These are phyloP conservation scores for Podarcis siculus DNA, from an alignment of 2,797 vertebrate species.

Conservation along the genomic window DNA sequence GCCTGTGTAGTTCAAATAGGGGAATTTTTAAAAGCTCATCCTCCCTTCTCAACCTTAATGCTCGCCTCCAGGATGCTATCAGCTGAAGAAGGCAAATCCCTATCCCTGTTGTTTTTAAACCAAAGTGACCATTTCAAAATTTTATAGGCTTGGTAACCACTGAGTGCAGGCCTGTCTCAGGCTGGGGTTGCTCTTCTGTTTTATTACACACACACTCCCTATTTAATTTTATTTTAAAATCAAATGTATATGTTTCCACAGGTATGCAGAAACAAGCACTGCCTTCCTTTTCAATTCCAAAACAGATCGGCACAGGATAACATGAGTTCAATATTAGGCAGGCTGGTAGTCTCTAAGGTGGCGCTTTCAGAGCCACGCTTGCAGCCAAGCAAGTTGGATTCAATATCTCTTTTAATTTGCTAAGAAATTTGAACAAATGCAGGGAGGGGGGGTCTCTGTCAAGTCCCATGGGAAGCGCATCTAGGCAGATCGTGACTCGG, in stretches of 20 bases:
- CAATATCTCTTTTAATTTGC: conserved; percentile 13
- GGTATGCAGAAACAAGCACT: not conserved
- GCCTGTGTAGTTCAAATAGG: not conserved
- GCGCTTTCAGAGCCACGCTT: not conserved
- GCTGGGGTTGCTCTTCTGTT: not conserved
- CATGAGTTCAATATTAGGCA: not conserved
- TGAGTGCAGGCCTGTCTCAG: not conserved
- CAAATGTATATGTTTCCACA: not conserved
- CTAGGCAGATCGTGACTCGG: not conserved
- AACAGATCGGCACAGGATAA: not conserved
- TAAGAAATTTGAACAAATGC: not conserved
- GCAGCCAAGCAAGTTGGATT: not conserved
- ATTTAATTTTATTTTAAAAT: not conserved
- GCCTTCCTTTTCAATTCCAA: not conserved
- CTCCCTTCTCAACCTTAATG: not conserved
- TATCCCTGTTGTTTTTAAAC: too few species aligned
- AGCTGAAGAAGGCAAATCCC: not conserved
- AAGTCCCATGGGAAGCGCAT: not conserved
- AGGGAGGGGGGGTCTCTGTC: too few species aligned
- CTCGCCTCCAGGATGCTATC: not conserved
- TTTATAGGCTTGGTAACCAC: not conserved
- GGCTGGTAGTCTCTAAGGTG: not conserved
- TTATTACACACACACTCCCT: too few species aligned
- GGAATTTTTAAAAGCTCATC: not conserved
- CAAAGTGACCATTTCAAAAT: not conserved